Evolutionary conservation across 2,888 invertebrate genomes (phyloP).

Genomic region (Ophioninae sp.): DNA sequence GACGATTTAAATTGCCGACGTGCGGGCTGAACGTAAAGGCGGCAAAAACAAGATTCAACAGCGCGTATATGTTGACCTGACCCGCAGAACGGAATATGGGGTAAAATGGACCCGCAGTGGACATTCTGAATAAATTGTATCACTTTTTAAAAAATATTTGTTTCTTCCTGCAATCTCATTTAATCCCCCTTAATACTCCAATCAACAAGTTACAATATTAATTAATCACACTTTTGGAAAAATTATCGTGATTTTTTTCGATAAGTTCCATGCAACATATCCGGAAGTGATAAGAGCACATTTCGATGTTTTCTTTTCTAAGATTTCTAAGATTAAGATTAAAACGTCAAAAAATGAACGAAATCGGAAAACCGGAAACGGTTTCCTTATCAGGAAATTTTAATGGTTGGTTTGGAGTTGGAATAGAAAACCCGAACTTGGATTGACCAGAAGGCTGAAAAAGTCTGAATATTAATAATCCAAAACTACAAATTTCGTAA

Average conservation of each 20-base stretch:
- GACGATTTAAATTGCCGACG: slow-evolving; percentile 56
- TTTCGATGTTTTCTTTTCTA: too few relatives aligned
- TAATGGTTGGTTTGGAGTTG: too few relatives aligned
- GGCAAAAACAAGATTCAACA: slow-evolving; percentile 16
- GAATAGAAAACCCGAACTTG: too few relatives aligned
- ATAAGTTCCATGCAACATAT: not conserved
- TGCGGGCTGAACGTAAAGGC: slow-evolving; percentile 27
- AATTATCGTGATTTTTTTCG: not conserved
- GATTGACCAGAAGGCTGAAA: too few relatives aligned
- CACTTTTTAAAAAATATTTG: not conserved
- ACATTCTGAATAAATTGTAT: not conserved
- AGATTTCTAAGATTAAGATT: too few relatives aligned
- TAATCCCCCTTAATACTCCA: not conserved
- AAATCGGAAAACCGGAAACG: too few relatives aligned
- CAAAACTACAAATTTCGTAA: too few relatives aligned
- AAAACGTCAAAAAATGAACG: too few relatives aligned
- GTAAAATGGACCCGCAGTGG: not conserved
- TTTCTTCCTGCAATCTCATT: not conserved
- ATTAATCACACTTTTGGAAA: not conserved
- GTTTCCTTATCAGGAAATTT: too few relatives aligned
- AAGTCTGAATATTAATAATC: too few relatives aligned
- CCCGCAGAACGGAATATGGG: not conserved
- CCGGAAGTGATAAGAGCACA: too few relatives aligned
- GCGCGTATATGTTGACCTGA: slow-evolving; percentile 2
- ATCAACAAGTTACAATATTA: not conserved